Base-by-base conservation (phyloP, 2,888 invertebrate species). In the Rhopalosiphum nymphaeae region DNA sequence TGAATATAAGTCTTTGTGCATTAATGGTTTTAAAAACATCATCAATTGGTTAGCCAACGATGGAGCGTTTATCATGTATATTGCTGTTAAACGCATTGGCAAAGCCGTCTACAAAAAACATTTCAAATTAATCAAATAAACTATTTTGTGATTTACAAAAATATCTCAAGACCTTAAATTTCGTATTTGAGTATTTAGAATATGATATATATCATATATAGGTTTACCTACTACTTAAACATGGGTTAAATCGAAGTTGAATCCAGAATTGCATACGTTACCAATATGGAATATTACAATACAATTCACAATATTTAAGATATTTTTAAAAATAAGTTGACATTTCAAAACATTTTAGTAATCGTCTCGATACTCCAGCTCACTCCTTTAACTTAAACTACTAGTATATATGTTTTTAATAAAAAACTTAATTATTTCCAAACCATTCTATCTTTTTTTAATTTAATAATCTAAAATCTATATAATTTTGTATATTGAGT, bases 1-100 rank as follows among this genome's bases (percentile, higher is more conserved):
- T 3, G 95, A 93, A 78, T 94, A 95, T 29, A 95, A 67, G 53
- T 95, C 92, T 89, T 93, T 95, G 44, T 95, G 91, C 94, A 95
- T 95, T 5, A 95, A 86, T 13, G 95, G 94, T 49, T 94, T 95
- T 44, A 95, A 87, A 36, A 95, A 87, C 25, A 90, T 94, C 90
- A 95, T 61, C 56, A 95, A 57, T 61, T 95, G 94, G 91, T 94
- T 93, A 21, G 94, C 93, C 36, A 95, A 84, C 1, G 95, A 86
- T 11, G 94, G 92, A 36, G 95, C 94, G 44, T 95, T 95, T 49
- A 95, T 93, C 53, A 95, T 89, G 84, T 94, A 91, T 0, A 95
- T 61, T 29, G 93, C 93, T 49, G 93, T 95, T 46, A 95, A 89
- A 10, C 94, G 92, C 61, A 95, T 85, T 44, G 95, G 95, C 49